These are phyloP conservation scores for Spatula versicolor DNA, from an alignment of 2,797 vertebrate genomes.

Conservation along the genomic window DNA sequence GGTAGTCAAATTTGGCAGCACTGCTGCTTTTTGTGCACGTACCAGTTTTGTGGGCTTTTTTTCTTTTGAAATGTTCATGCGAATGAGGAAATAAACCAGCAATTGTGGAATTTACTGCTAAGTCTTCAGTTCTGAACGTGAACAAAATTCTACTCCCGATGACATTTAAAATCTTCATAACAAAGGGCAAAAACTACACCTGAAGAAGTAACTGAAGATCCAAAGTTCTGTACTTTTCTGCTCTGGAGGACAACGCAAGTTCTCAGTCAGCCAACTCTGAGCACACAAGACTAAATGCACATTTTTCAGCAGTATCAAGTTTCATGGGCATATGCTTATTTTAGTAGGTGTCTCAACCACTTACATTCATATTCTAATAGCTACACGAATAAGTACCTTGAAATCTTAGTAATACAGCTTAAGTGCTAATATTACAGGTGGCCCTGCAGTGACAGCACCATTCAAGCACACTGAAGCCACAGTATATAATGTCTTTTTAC, in stretches of 20 bases:
- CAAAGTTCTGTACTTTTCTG: background rate
- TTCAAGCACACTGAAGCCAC: background rate
- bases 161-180: background rate
- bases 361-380: background rate
- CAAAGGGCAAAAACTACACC: background rate
- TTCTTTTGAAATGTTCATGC: background rate
- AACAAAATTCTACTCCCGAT: background rate
- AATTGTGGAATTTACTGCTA: background rate
- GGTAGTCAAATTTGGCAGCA: background rate
- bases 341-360: background rate
- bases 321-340: background rate
- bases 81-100: background rate
- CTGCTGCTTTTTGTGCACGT: background rate
- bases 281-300: background rate
- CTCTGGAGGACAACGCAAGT: background rate
- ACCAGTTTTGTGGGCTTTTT: background rate
- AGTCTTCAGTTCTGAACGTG: background rate
- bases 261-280: background rate
- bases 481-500: background rate
- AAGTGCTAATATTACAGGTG: background rate
- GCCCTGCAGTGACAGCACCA: background rate
- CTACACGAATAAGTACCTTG: background rate
- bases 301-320: background rate
- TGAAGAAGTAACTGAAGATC: background rate
- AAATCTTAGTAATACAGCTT: background rate